These are phyloP conservation scores for Sebastes goodei DNA, from an alignment of 2,797 vertebrate species.

Conservation along the genomic window DNA sequence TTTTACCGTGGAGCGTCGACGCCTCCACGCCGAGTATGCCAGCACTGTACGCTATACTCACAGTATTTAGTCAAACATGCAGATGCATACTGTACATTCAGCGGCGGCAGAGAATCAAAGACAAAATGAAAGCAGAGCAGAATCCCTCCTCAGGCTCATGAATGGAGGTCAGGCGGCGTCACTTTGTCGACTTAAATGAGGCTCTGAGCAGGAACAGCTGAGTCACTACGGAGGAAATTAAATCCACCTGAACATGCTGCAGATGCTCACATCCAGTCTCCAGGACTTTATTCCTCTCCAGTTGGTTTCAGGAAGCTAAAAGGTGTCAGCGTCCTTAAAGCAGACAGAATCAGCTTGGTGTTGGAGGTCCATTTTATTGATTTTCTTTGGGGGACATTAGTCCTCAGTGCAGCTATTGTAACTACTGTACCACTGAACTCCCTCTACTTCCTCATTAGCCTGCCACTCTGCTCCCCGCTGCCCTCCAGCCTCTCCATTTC, in stretches of 20 bases:
- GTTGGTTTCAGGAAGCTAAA: background rate
- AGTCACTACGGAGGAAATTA: background rate
- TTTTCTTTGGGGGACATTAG: background rate
- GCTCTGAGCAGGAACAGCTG: constrained; percentile 1
- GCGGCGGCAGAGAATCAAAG: constrained; percentile 40
- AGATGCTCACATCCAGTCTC: background rate
- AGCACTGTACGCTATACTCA: background rate
- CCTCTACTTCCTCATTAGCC: background rate
- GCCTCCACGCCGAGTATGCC: constrained; percentile 13
- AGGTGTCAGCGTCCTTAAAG: background rate
- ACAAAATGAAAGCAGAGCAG: constrained; percentile 7
- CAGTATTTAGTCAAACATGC: constrained; percentile 39
- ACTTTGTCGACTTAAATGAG: constrained; percentile 29
- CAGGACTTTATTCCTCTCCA: background rate
- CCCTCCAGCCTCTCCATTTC: background rate
- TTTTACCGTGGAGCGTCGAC: constrained; percentile 5
- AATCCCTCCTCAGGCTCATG: background rate
- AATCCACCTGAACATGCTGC: constrained; percentile 1
- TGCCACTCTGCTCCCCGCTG: background rate
- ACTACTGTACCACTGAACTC: background rate
- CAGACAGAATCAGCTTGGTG: background rate
- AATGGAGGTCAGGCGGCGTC: constrained; percentile 20
- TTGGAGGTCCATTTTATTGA: background rate
- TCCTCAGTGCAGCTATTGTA: background rate
- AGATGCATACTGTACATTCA: constrained; percentile 21